Evolutionary conservation across 2,113 vertebrate genomes (phyloP).

Genomic region (Gnathonemus longibarbis): DNA sequence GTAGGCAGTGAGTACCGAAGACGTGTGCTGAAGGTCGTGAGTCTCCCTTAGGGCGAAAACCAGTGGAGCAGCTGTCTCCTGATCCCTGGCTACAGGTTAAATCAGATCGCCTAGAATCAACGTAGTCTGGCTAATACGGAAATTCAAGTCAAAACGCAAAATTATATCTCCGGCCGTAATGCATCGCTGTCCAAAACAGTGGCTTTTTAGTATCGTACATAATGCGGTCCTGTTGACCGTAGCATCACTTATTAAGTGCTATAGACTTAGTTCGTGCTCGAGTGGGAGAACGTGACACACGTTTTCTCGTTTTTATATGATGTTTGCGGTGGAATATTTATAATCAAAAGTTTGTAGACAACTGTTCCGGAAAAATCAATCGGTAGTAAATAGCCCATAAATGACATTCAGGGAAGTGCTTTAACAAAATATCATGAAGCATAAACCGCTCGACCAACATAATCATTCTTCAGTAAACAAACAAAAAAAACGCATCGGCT

Average conservation of each 20-base stretch:
- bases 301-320: not conserved
- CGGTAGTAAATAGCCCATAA: conserved; percentile 33
- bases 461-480: not conserved
- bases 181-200: conserved; percentile 16
- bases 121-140: not conserved
- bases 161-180: conserved; percentile 23
- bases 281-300: not conserved
- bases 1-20: not conserved
- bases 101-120: conserved; percentile 6
- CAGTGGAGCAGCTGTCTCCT: conserved; percentile 1
- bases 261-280: not conserved
- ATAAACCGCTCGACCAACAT: not conserved
- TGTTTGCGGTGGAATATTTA: not conserved
- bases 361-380: conserved; percentile 34
- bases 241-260: not conserved
- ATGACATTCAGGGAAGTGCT: not conserved
- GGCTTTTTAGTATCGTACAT: conserved; percentile 26
- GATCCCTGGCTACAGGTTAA: conserved; percentile 11
- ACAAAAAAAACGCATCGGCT: not conserved
- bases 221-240: conserved; percentile 13
- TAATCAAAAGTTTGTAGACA: conserved; percentile 49
- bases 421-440: not conserved
- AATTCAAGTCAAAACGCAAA: conserved; percentile 14
- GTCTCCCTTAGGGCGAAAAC: not conserved
- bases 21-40: not conserved